These are phyloP conservation scores for Cyanocitta stelleri DNA, from an alignment of 2,113 vertebrate species.

Conservation along the genomic window DNA sequence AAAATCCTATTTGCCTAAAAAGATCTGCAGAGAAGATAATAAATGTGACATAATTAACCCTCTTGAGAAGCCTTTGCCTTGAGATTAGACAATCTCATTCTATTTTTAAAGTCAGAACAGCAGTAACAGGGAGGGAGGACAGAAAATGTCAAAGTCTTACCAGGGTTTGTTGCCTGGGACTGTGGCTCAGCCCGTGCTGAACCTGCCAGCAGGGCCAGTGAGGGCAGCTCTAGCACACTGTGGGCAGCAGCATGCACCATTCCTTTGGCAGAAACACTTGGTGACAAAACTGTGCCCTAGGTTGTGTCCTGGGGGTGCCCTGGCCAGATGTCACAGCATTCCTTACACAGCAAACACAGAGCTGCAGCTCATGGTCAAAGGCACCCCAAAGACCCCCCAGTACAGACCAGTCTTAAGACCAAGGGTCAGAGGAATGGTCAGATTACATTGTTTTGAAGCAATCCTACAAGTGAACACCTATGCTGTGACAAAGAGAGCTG, in stretches of 20 bases:
- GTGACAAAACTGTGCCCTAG: neutral
- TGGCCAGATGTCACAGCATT: neutral
- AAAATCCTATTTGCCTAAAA: neutral
- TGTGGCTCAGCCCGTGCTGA: neutral
- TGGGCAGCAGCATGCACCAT: fast-evolving
- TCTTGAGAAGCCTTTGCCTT: conserved; percentile 26
- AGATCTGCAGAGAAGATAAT: neutral
- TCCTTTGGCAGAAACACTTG: neutral
- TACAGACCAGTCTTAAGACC: neutral
- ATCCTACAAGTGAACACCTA: neutral
- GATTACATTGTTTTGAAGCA: neutral
- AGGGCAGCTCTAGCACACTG: neutral
- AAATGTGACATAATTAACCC: conserved; percentile 28
- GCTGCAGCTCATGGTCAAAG: neutral
- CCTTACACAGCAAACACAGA: neutral
- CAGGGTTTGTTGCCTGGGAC: neutral
- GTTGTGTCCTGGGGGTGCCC: neutral
- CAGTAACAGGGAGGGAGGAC: neutral
- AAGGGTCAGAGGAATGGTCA: neutral
- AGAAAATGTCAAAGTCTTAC: neutral
- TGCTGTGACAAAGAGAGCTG: neutral
- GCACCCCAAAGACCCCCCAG: neutral
- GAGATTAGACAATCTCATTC: neutral
- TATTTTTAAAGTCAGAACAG: conserved; percentile 7
- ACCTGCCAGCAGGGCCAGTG: fast-evolving